Percentiles rank a stretch among this genome's conserved stretches.
These are phyloP conservation scores for Drosophila borborema DNA, from an alignment of 2,888 invertebrate species.

Conservation along the genomic window DNA sequence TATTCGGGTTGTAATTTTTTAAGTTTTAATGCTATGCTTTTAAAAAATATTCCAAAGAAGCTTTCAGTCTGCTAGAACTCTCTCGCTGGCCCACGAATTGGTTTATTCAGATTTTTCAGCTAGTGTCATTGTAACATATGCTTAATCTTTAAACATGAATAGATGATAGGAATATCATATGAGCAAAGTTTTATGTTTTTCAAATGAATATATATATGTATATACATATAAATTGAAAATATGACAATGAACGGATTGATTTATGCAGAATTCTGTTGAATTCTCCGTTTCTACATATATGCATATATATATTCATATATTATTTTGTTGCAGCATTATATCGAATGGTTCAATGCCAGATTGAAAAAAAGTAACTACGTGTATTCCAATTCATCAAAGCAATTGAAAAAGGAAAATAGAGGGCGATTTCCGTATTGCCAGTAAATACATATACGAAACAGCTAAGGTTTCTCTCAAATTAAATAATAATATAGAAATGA, in stretches of 20 bases:
- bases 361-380: conserved; percentile 63
- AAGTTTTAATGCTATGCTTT: background rate
- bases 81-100: background rate
- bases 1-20: background rate
- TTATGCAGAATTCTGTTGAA: conserved; percentile 19
- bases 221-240: background rate
- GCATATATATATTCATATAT: conserved; percentile 20
- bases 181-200: conserved; percentile 23
- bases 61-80: background rate
- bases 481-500: conserved; percentile 15
- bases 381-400: conserved; percentile 79
- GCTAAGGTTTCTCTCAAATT: conserved; percentile 74
- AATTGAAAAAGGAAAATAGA: conserved; percentile 67
- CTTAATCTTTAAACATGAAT: conserved; percentile 33
- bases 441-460: conserved; percentile 73
- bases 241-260: conserved; percentile 22
- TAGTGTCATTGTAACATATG: conserved; percentile 24
- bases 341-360: conserved; percentile 39
- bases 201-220: conserved; percentile 5
- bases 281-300: background rate
- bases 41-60: background rate
- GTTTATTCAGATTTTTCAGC: conserved; percentile 9
- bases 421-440: conserved; percentile 45
- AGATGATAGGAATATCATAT: conserved; percentile 34
- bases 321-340: conserved; percentile 62